Conservation (phyloP, 2,888 invertebrate genomes). For the Cephalotes varians region DNA sequence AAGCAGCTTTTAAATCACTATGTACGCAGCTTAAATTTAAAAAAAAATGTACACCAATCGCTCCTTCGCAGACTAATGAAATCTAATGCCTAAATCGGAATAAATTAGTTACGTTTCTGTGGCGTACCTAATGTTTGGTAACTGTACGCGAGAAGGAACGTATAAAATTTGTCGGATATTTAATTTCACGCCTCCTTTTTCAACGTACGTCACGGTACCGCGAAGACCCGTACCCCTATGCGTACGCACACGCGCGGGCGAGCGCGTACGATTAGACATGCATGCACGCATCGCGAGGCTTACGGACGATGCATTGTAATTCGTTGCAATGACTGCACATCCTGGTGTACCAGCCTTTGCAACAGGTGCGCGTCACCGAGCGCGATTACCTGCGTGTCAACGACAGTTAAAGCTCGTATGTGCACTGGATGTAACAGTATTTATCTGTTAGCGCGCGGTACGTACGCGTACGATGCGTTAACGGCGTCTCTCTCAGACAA, state of each 20-base stretch:
- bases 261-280: slow-evolving; percentile 60
- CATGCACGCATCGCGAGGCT: slow-evolving; percentile 72
- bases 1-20: background rate
- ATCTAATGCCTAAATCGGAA: background rate
- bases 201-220: slow-evolving; percentile 39
- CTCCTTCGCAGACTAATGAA: background rate
- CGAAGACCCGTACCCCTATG: slow-evolving; percentile 32
- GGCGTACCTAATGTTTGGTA: background rate
- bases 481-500: slow-evolving; percentile 1
- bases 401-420: slow-evolving; percentile 70
- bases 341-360: slow-evolving; percentile 82
- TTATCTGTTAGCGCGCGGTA: slow-evolving; percentile 17
- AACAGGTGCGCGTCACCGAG: slow-evolving; percentile 77
- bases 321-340: slow-evolving; percentile 83
- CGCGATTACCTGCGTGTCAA: slow-evolving; percentile 78
- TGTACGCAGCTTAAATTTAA: background rate
- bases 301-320: slow-evolving; percentile 80
- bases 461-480: slow-evolving; percentile 14
- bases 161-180: slow-evolving; percentile 36
- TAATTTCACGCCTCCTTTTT: slow-evolving; percentile 43
- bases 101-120: background rate
- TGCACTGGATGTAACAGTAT: slow-evolving; percentile 58
- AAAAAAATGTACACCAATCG: background rate
- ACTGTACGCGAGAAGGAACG: background rate
- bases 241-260: background rate